phyloP scores from a whole-genome alignment of 2,113 vertebrate genomes.

The Scophthalmus maximus region DNA sequence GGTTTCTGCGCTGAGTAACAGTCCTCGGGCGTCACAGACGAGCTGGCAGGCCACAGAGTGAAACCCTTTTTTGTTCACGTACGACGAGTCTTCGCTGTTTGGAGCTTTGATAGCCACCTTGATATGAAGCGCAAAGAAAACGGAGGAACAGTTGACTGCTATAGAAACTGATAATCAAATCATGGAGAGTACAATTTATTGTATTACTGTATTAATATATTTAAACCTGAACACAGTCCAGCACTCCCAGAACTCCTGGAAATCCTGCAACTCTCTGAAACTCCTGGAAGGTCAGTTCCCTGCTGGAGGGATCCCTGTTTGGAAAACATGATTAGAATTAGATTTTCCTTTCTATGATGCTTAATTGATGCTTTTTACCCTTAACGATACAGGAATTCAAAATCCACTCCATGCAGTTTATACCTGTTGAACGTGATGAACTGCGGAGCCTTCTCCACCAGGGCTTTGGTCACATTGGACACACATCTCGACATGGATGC shows the following conservation, averaged over 20 bases:
- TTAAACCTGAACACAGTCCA: conserved; percentile 87
- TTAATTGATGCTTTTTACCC: background rate
- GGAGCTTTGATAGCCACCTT: conserved; percentile 96
- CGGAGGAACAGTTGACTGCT: background rate
- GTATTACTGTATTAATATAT: background rate
- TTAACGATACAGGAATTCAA: too few relatives aligned
- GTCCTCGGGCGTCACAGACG: conserved; percentile 91
- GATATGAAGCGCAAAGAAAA: background rate
- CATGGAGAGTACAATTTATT: background rate
- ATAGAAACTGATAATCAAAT: background rate
- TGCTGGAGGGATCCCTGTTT: conserved; percentile 81
- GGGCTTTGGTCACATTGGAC: conserved; percentile 92
- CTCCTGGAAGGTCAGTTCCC: conserved; percentile 88
- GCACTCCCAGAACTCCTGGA: conserved; percentile 90
- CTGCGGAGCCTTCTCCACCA: conserved; percentile 91
- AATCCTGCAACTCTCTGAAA: conserved; percentile 92
- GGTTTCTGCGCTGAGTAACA: conserved; percentile 90
- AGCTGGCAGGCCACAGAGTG: conserved; percentile 96
- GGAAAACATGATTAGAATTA: conserved; percentile 29
- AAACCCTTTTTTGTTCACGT: conserved; percentile 92
- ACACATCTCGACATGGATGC: conserved; percentile 98
- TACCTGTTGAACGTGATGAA: conserved; percentile 82
- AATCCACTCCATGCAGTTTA: background rate
- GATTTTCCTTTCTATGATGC: background rate
- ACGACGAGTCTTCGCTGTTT: conserved; percentile 93